Evolutionary conservation across 1,140 invertebrate species (phyloP), one percentile per base, ranked within the genome.

Genomic region (Drosophila sturtevanti): DNA sequence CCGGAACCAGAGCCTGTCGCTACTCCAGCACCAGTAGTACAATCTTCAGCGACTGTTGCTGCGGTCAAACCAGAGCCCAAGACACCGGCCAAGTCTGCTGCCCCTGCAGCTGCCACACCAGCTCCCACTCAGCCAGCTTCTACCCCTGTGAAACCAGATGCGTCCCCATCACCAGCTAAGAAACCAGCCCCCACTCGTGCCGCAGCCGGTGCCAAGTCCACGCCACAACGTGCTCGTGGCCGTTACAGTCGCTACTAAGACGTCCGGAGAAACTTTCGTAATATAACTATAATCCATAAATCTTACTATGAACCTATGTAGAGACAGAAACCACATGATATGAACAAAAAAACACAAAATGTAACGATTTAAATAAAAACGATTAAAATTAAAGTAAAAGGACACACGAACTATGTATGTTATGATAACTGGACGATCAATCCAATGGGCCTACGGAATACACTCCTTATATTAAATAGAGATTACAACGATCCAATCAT

Each of bases 161-260:
- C 60, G 6, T 58, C 70, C 1, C 72, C 77, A 14, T 80, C 87
- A 18, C 87, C 89, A 52, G 73, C 79, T 48, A 90, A 90, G 24
- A 90, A 90, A 68, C 72, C 87, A 14, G 73, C 80, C 37, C 89
- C 82, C 22, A 74, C 81, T 52, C 55, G 85, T 5, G 55, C 72
- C 24, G 65, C 71, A 44, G 60, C 87, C 54, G 76, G 41, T 2
- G 41, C 79, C 16, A 87, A 90, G 66, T 77, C 82, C 44, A 90
- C 89, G 61, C 89, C 91, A 64, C 72, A 86, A 61, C 90, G 91
- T 34, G 89, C 87, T 4, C 89, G 91, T 22, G 89, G 89, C 11
- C 84, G 91, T 21, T 92, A 92, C 79, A 91, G 90, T 64, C 77
- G 91, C 64, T 92, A 89, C 56, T 91, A 91, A 68, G 68, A 21